Evolutionary conservation across 2,797 vertebrate genomes (phyloP).

Genomic region (Cuculus canorus): DNA sequence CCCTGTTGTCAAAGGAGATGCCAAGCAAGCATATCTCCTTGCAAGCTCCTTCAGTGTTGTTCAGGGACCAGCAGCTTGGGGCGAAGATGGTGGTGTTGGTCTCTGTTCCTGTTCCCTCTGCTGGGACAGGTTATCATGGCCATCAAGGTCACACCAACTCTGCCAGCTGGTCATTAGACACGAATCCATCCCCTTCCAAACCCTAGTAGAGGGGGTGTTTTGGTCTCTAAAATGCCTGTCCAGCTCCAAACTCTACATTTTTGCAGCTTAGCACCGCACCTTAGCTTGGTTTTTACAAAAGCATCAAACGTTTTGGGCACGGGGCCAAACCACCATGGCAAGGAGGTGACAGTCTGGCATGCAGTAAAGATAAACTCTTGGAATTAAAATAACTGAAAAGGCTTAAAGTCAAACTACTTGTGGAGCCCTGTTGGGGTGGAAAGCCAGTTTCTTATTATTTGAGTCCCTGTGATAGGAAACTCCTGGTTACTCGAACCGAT

Average conservation of each 20-base stretch:
- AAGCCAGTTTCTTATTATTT: background rate
- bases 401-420: background rate
- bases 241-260: background rate
- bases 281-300: background rate
- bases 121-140: background rate
- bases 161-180: too few species aligned
- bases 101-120: background rate
- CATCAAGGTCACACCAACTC: background rate
- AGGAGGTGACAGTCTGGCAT: background rate
- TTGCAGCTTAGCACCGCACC: background rate
- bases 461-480: background rate
- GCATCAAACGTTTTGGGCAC: background rate
- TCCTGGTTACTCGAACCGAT: background rate
- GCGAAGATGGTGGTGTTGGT: background rate
- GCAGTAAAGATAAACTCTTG: background rate
- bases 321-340: background rate
- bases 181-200: too few species aligned
- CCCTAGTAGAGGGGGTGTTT: background rate
- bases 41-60: background rate
- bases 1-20: background rate
- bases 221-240: accelerated
- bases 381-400: background rate
- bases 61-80: background rate
- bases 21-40: accelerated
- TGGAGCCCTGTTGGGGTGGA: background rate